These are phyloP conservation scores for Pangasius krempfi DNA, from an alignment of 2,797 vertebrate genomes.

Conservation along the genomic window DNA sequence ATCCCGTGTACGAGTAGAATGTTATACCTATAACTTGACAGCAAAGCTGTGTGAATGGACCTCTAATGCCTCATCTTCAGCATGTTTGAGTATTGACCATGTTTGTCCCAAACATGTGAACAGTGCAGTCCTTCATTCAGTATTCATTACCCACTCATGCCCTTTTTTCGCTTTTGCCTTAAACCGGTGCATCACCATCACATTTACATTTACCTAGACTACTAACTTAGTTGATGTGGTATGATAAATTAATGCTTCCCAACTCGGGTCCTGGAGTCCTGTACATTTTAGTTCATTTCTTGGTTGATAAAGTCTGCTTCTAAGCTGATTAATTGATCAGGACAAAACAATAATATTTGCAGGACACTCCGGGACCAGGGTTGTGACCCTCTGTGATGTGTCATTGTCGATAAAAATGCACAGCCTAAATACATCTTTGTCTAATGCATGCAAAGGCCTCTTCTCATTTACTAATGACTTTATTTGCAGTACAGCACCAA, in stretches of 20 bases:
- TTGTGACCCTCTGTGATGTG: neutral
- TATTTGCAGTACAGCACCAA: neutral
- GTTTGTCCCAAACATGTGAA: slow-evolving; percentile 51
- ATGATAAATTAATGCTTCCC: neutral
- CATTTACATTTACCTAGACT: neutral
- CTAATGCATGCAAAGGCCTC: slow-evolving; percentile 16
- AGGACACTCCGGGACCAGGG: neutral
- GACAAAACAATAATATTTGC: too few relatives aligned
- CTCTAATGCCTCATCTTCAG: slow-evolving; percentile 17
- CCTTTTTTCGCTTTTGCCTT: neutral
- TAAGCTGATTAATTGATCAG: slow-evolving; percentile 14
- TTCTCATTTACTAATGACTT: neutral
- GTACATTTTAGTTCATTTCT: neutral
- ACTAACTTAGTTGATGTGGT: neutral
- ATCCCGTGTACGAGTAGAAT: neutral
- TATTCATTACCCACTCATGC: slow-evolving; percentile 4
- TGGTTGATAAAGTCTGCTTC: neutral
- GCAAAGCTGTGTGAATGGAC: neutral
- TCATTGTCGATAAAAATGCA: neutral
- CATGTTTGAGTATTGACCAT: slow-evolving; percentile 37
- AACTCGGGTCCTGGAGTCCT: neutral
- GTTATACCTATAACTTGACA: neutral
- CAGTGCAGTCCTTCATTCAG: neutral
- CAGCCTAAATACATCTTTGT: neutral
- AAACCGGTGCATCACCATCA: neutral